These are phyloP conservation scores for Emydura subglobosa DNA, from an alignment of 2,113 vertebrate species.

Conservation along the genomic window DNA sequence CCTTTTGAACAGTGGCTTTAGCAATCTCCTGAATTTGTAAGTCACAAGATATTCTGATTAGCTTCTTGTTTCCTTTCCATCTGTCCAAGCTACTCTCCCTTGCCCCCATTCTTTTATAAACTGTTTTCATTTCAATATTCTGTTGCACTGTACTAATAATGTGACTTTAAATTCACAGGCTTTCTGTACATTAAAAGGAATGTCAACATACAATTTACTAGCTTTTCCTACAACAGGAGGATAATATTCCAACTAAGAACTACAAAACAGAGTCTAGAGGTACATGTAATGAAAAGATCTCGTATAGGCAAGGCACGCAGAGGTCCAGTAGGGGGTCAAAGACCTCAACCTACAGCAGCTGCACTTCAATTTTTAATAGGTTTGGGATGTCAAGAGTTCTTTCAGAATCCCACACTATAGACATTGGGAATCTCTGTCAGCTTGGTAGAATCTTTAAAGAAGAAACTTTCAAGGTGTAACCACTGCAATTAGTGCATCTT, in stretches of 20 bases:
- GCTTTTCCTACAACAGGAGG: not conserved
- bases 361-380: not conserved
- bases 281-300: not conserved
- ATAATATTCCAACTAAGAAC: not conserved
- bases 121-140: not conserved
- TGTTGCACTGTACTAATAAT: not conserved
- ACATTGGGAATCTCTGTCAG: not conserved
- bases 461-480: not conserved
- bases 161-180: not conserved
- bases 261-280: not conserved
- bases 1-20: not conserved
- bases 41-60: accelerated
- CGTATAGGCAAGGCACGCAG: not conserved
- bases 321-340: not conserved
- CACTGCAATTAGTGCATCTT: not conserved
- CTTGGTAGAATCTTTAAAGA: not conserved
- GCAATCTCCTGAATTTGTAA: not conserved
- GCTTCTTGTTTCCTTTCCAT: not conserved
- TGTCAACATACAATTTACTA: not conserved
- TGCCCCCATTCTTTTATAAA: not conserved
- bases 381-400: not conserved
- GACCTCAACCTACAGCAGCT: not conserved
- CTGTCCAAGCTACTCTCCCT: not conserved
- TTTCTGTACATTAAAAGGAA: not conserved
- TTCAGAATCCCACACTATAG: not conserved